phyloP scores from a whole-genome alignment of 2,113 vertebrate genomes.

The Epinephelus moara region DNA sequence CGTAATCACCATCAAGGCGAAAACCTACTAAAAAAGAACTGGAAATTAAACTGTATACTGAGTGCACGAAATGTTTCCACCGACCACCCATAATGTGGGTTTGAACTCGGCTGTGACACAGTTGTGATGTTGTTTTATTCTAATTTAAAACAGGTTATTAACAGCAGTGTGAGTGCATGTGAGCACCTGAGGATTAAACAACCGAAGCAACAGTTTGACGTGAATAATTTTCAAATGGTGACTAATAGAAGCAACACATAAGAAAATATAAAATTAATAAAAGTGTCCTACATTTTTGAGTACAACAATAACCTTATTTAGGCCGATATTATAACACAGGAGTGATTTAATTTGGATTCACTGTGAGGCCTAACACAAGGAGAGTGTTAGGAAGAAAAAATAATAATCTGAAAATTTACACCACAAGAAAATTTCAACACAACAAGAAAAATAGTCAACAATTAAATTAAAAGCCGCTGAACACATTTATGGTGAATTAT shows the following conservation, averaged over 20 bases:
- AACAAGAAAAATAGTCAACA: background rate
- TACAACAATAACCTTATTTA: background rate
- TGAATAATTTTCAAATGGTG: background rate
- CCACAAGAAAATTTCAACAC: too few relatives aligned
- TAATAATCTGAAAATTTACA: background rate
- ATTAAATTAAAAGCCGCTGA: background rate
- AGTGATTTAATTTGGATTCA: conserved; percentile 21
- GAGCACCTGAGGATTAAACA: background rate
- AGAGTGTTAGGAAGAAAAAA: conserved; percentile 9
- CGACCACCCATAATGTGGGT: conserved; percentile 88
- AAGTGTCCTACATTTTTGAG: background rate
- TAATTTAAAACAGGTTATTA: conserved; percentile 10
- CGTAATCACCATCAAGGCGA: conserved; percentile 93
- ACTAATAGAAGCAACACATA: background rate
- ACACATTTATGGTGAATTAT: background rate
- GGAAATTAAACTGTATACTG: conserved; percentile 79
- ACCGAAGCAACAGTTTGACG: background rate
- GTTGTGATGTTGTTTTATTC: background rate
- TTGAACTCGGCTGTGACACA: conserved; percentile 5
- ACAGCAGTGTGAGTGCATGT: background rate
- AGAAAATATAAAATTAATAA: background rate
- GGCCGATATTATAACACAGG: background rate
- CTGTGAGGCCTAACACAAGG: conserved; percentile 16
- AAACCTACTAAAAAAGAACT: conserved; percentile 86
- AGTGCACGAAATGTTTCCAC: conserved; percentile 78